Conservation (phyloP, 1,140 invertebrate genomes). For the Drosophila littoralis region DNA sequence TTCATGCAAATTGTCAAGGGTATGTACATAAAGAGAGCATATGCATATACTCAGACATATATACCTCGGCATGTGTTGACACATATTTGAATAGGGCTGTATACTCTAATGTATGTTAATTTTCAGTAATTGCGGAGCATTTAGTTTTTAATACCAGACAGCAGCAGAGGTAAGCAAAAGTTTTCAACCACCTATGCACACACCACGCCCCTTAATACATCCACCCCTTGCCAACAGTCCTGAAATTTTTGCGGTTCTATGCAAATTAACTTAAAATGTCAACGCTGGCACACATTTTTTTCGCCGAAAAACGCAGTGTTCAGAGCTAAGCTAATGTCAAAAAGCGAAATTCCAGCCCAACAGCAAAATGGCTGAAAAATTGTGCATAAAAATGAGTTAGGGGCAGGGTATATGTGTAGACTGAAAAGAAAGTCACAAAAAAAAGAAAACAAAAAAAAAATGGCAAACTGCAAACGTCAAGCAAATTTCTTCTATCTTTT, state of each 20-base stretch:
- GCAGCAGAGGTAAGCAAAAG: slow-evolving; percentile 21
- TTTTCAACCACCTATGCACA: slow-evolving; percentile 20
- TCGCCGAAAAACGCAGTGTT: slow-evolving; percentile 63
- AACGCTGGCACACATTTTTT: slow-evolving; percentile 55
- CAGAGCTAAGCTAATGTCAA: slow-evolving; percentile 43
- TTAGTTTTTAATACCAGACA: slow-evolving; percentile 63
- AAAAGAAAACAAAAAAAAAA: slow-evolving; percentile 4
- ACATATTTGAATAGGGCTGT: slow-evolving; percentile 15
- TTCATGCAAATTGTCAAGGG: no score
- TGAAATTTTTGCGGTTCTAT: slow-evolving; percentile 68
- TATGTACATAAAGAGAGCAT: background rate
- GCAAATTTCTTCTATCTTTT: slow-evolving; percentile 46
- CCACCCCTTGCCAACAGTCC: background rate
- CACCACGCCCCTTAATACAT: background rate
- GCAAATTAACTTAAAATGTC: slow-evolving; percentile 79
- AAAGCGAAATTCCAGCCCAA: slow-evolving; percentile 33
- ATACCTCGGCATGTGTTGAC: slow-evolving; percentile 19
- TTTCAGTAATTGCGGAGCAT: slow-evolving; percentile 63
- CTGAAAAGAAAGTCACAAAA: slow-evolving; percentile 1
- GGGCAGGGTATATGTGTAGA: background rate
- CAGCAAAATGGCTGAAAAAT: slow-evolving; percentile 61
- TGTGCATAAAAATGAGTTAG: slow-evolving; percentile 45
- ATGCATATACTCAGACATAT: background rate
- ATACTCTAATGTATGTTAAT: slow-evolving; percentile 51
- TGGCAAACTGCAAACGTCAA: slow-evolving; percentile 75